Evolutionary conservation across 2,888 invertebrate genomes (phyloP).

Genomic region (Luperina testacea): DNA sequence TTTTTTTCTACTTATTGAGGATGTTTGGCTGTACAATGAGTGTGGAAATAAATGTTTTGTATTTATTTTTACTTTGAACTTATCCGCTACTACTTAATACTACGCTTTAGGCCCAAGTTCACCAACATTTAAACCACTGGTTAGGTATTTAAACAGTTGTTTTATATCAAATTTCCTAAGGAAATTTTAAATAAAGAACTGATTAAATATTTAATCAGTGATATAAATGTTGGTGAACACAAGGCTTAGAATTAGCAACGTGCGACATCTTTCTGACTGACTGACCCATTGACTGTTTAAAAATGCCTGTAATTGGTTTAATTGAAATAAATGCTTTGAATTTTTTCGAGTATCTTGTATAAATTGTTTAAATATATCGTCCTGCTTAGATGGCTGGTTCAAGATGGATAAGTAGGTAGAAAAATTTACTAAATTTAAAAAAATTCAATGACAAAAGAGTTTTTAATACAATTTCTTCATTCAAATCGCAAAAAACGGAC

Average conservation of each 20-base stretch:
- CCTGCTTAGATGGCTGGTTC: accelerated
- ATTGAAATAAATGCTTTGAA: not conserved
- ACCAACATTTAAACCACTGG: too few relatives aligned
- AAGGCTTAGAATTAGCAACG: not conserved
- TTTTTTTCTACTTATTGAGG: conserved; percentile 11
- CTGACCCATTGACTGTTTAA: not conserved
- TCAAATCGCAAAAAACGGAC: not conserved
- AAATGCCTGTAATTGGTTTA: not conserved
- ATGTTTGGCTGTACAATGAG: conserved; percentile 10
- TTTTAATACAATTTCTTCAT: not conserved
- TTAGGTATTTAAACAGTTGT: too few relatives aligned
- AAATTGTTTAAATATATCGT: not conserved
- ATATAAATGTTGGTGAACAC: too few relatives aligned
- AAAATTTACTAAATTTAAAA: not conserved
- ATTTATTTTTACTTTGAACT: conserved; percentile 28
- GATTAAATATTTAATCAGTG: too few relatives aligned
- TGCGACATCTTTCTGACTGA: not conserved
- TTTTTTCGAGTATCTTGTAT: not conserved
- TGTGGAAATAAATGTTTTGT: conserved; percentile 14
- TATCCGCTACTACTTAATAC: not conserved
- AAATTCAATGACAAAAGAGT: too few relatives aligned
- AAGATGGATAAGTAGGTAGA: not conserved
- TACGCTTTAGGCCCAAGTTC: too few relatives aligned
- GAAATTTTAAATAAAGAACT: too few relatives aligned
- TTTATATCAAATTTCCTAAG: too few relatives aligned